Base-by-base conservation (phyloP, 1,140 invertebrate genomes). In the Nasonia giraulti region DNA sequence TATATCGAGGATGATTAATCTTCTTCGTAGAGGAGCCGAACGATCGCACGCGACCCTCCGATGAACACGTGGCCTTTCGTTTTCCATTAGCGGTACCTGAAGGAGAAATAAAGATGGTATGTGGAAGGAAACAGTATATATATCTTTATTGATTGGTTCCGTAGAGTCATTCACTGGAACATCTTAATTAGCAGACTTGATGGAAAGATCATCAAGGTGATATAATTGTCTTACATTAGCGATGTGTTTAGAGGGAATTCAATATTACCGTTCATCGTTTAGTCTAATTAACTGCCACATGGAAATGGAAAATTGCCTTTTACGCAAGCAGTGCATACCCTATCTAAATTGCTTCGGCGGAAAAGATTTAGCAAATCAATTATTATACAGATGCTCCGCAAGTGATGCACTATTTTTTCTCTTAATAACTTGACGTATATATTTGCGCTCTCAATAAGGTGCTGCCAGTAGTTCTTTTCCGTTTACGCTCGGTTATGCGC, bases 1-100 rank as follows among this genome's bases (percentile, higher is more conserved):
- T 87, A 84, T 87, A 88, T 83, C 76, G 55, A 7, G 66, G 50
- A 84, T 82, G 84, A 85, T 85, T 69, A 77, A 74, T 82, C 55
- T 84, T 77, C 62, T 55, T 50, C n/a, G 11, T 50, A 23, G 7
- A 33, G 62, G n/a, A 27, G 55, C 55, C 20, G 74, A 80, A 74
- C 33, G 37, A 80, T 80, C 77, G 50, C 83, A 80, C 83, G 77
- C 79, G n/a, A 80, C 79, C 73, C 71, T 73, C 79, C 17, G 40
- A 27, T 27, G 10, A 44, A 76, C 77, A 80, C 69, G 84, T 85
- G 84, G 78, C 27, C 79, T 69, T 81, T 62, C 79, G 0, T 81
- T 81, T 74, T 27, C 84, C 71, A 81, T 85, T 85, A 85, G 73
- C 27, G 8, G 40, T 50, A 79, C 73, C 84, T 81, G 79, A 37